phyloP scores from a whole-genome alignment of 2,797 vertebrate species.

The Sarcoramphus papa region DNA sequence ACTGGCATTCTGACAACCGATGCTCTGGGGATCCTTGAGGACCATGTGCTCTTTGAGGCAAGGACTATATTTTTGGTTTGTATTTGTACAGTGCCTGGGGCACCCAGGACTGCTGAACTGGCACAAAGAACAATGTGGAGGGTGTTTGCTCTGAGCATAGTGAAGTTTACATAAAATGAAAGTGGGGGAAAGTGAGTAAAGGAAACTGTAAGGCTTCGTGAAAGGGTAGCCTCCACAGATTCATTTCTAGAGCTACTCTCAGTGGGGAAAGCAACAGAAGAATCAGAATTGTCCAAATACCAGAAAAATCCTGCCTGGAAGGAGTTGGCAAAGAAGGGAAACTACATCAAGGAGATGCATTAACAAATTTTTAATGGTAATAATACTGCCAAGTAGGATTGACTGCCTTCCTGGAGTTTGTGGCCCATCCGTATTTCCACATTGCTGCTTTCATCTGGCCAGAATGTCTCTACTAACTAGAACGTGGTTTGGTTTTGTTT shows the following conservation, averaged over 20 bases:
- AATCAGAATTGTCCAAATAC: background rate
- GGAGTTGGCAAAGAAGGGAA: background rate
- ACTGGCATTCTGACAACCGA: background rate
- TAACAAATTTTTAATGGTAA: background rate
- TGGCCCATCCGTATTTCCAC: background rate
- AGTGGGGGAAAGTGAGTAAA: background rate
- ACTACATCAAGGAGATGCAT: background rate
- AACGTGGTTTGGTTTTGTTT: background rate
- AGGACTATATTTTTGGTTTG: background rate
- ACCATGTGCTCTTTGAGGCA: background rate
- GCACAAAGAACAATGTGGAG: background rate
- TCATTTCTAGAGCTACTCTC: background rate
- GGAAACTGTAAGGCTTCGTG: background rate
- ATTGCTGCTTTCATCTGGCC: conserved; percentile 24
- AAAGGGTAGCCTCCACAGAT: background rate
- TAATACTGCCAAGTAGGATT: background rate
- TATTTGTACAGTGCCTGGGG: background rate
- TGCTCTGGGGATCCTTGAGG: background rate
- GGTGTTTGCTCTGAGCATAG: background rate
- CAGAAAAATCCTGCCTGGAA: background rate
- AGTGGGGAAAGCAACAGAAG: background rate
- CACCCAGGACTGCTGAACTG: background rate
- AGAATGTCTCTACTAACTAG: background rate
- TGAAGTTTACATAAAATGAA: background rate
- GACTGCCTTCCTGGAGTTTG: background rate